Evolutionary conservation across 1,140 invertebrate species (phyloP).

Genomic region (Apis florea): DNA sequence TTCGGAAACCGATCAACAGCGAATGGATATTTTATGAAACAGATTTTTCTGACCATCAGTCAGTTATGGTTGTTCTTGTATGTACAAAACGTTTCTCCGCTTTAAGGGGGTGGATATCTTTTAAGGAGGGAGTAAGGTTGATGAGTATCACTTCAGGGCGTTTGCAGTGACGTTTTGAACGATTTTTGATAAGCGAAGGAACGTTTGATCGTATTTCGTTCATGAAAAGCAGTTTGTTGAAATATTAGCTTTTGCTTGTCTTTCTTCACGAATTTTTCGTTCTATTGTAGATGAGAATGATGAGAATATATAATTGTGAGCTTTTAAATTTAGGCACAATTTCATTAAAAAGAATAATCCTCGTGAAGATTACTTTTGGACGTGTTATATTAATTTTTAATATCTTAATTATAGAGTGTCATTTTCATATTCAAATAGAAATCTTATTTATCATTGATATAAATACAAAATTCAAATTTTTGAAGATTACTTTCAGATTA

Average conservation of each 20-base stretch:
- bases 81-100: constrained; percentile 5
- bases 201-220: not conserved
- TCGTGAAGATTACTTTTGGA: no score
- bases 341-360: no score
- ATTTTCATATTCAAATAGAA: no score
- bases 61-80: not conserved
- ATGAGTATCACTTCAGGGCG: not conserved
- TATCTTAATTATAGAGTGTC: no score
- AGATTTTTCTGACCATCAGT: not conserved
- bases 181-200: not conserved
- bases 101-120: not conserved
- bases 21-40: constrained; percentile 32
- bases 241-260: not conserved
- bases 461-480: no score
- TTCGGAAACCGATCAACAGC: constrained; percentile 10
- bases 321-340: no score
- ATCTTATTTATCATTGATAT: no score
- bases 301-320: no score
- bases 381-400: no score
- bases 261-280: not conserved
- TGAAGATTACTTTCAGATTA: no score
- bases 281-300: no score
- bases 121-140: not conserved
- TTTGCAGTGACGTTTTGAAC: not conserved
- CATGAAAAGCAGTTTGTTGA: not conserved